Percentiles rank a stretch among this genome's conserved stretches.
Evolutionary conservation across 2,113 vertebrate species (phyloP).

Genomic region (chimpanzee (Pan troglodytes)): NHGRI_mPanTro3-v2.1_pri NC_072403.2:168276001-168276500

Average conservation of each 20-base stretch:
- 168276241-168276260: background rate
- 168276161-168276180: background rate
- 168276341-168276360: background rate
- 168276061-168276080: rapidly evolving
- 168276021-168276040: background rate
- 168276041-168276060: background rate
- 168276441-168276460: background rate
- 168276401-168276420: rapidly evolving
- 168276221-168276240: background rate
- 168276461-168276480: background rate
- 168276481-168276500: rapidly evolving
- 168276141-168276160: background rate
- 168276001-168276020: rapidly evolving
- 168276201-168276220: background rate
- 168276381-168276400: rapidly evolving
- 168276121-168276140: background rate
- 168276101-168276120: background rate
- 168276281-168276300: background rate
- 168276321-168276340: background rate
- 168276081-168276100: rapidly evolving
- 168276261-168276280: background rate
- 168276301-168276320: background rate
- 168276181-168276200: background rate
- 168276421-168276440: too few relatives aligned
- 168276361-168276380: rapidly evolving